phyloP scores from a whole-genome alignment of 1,140 invertebrate species.

The Antheraea mylitta region DNA sequence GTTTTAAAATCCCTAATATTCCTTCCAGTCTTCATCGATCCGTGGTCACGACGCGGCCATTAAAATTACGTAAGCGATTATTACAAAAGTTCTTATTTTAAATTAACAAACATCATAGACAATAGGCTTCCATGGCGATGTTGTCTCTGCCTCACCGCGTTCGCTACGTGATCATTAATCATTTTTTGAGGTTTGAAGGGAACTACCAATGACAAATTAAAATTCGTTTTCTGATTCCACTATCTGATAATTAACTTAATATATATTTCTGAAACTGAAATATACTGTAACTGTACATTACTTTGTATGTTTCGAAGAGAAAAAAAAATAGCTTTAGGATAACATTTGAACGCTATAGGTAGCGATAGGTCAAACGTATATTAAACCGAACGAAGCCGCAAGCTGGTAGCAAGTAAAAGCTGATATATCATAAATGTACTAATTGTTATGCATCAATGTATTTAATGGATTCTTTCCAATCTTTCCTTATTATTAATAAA shows the following conservation, averaged over 20 bases:
- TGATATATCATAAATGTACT: no score
- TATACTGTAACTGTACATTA: no score
- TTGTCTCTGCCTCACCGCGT: constrained; percentile 8
- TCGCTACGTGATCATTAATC: constrained; percentile 46
- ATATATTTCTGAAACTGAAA: no score
- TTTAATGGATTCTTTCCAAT: no score
- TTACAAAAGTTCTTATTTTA: constrained; percentile 12
- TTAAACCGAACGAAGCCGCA: no score
- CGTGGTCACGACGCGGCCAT: background rate
- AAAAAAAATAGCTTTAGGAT: no score
- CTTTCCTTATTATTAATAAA: no score
- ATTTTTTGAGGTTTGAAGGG: constrained; percentile 34
- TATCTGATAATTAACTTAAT: background rate
- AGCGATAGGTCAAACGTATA: no score
- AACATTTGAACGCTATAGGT: no score
- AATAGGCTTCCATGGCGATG: constrained; percentile 22
- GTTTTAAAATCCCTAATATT: background rate
- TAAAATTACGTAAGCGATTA: background rate
- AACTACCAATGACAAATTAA: background rate
- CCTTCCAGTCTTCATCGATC: background rate
- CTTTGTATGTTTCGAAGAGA: no score
- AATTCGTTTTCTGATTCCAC: background rate
- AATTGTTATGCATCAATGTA: no score
- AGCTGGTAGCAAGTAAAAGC: no score
- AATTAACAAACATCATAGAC: constrained; percentile 36